These are phyloP conservation scores for Oreochromis grahami DNA, from an alignment of 2,797 vertebrate genomes.

Conservation along the genomic window DNA sequence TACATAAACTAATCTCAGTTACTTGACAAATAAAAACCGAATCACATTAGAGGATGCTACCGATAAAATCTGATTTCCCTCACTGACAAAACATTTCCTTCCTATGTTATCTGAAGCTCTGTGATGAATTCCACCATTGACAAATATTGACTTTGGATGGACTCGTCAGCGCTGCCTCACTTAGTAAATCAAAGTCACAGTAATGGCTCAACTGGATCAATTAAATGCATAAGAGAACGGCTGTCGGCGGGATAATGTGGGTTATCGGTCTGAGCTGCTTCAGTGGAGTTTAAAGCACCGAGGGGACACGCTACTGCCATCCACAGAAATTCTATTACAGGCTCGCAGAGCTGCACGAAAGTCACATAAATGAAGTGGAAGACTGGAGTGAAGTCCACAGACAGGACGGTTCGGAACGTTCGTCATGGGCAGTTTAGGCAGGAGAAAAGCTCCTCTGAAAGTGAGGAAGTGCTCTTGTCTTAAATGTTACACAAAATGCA, in stretches of 20 bases:
- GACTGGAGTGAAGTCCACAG: neutral
- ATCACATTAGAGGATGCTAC: neutral
- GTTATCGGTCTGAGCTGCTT: slow-evolving; percentile 15
- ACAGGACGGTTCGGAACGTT: neutral
- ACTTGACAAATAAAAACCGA: neutral
- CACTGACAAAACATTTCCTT: neutral
- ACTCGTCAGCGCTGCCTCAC: slow-evolving; percentile 27
- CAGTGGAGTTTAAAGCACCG: neutral
- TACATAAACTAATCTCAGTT: neutral
- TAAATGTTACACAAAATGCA: neutral
- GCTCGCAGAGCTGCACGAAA: neutral
- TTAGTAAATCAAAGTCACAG: slow-evolving; percentile 47
- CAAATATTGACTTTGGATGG: slow-evolving; percentile 8
- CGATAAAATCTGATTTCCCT: neutral
- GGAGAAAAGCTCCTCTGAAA: neutral
- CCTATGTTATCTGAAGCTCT: neutral
- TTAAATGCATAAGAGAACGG: slow-evolving; percentile 16
- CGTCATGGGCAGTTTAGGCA: neutral
- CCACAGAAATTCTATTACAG: slow-evolving; percentile 9
- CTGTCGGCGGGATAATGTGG: slow-evolving; percentile 17
- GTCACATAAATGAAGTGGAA: neutral
- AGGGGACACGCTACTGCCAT: neutral
- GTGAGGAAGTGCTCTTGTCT: neutral
- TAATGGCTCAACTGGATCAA: slow-evolving; percentile 54
- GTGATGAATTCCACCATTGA: neutral